Evolutionary conservation across 2,888 invertebrate species (phyloP), one percentile per base, ranked within the genome.

Genomic region (Xylota sylvarum): DNA sequence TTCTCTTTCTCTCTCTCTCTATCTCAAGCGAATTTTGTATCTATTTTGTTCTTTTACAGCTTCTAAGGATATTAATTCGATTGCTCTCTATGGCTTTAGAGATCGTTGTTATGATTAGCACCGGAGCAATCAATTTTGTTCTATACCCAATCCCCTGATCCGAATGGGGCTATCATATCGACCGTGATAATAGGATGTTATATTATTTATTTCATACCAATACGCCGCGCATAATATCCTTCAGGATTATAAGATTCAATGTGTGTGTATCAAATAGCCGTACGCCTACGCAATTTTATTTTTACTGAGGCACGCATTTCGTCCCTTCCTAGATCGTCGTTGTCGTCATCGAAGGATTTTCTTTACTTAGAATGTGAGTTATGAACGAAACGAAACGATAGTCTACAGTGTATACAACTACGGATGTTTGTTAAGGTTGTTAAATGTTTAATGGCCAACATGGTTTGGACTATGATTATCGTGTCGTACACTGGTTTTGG

Each of bases 361-460:
- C 60, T 55, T 67, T 32, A 32, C 50, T 7, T 23, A 50, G 23
- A 17, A 23, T 58, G 12, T 65, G 64, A 77, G 55, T 72, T 60
- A 35, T 17, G 35, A 27, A 56, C 3, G 12, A 23, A 56, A n/a
- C 7, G 27, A 62, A 62, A 43, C 17, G 48, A 32, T 35, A 17
- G 17, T 43, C 35, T 14, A 27, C n/a, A 37, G 12, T 35, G 27
- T 12, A 69, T 40, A 46, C 48, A 10, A 32, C 37, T 32, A 52
- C 7, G 64, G 55, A 69, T 74, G 46, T 46, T 55, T 69, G 74
- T 55, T 73, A 32, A 40, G 56, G 69, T 72, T 83, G 40, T 83
- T 84, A 79, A 84, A 84, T 84, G 73, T 84, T 84, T 84, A 73
- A 84, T 78, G 40, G 79, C 27, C 37, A 4, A 83, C 19, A 83